Conservation (phyloP, 2,888 invertebrate species). For the Hypselothyrea guttata region DNA sequence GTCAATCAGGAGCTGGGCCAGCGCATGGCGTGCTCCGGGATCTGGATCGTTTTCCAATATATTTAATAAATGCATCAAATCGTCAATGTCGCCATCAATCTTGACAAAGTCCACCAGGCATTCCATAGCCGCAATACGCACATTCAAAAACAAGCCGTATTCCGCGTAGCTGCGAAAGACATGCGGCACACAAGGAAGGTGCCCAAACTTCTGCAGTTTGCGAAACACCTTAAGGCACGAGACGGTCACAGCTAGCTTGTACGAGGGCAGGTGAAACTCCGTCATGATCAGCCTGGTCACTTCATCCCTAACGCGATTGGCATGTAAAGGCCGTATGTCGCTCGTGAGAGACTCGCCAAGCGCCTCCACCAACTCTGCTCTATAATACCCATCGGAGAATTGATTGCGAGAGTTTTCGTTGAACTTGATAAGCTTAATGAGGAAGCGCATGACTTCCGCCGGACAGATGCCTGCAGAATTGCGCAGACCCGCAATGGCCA, state of each 20-base stretch:
- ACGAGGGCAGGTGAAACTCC: constrained; percentile 97
- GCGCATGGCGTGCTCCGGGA: constrained; percentile 89
- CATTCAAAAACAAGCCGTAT: constrained; percentile 95
- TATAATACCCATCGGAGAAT: constrained; percentile 96
- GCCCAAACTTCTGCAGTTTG: constrained; percentile 95
- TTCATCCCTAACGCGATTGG: constrained; percentile 96
- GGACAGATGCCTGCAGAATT: constrained; percentile 98
- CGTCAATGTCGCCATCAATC: constrained; percentile 92
- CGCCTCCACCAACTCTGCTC: constrained; percentile 95
- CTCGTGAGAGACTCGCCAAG: constrained; percentile 93
- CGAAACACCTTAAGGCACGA: constrained; percentile 95
- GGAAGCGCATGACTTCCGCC: constrained; percentile 94
- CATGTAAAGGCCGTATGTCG: constrained; percentile 89
- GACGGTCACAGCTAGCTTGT: constrained; percentile 94
- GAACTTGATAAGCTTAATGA: constrained; percentile 97
- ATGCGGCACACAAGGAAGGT: constrained; percentile 94
- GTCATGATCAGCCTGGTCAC: constrained; percentile 95
- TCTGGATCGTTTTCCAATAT: constrained; percentile 94
- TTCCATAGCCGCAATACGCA: constrained; percentile 94
- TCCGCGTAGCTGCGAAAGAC: constrained; percentile 95
- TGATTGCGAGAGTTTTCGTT: constrained; percentile 99
- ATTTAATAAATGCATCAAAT: constrained; percentile 91
- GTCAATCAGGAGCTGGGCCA: constrained; percentile 88
- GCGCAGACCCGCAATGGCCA: constrained; percentile 95
- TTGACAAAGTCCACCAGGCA: constrained; percentile 95